Percentiles rank a stretch among this genome's conserved stretches.
These are phyloP conservation scores for Apotomis turbidana DNA, from an alignment of 2,888 invertebrate genomes.

Conservation along the genomic window DNA sequence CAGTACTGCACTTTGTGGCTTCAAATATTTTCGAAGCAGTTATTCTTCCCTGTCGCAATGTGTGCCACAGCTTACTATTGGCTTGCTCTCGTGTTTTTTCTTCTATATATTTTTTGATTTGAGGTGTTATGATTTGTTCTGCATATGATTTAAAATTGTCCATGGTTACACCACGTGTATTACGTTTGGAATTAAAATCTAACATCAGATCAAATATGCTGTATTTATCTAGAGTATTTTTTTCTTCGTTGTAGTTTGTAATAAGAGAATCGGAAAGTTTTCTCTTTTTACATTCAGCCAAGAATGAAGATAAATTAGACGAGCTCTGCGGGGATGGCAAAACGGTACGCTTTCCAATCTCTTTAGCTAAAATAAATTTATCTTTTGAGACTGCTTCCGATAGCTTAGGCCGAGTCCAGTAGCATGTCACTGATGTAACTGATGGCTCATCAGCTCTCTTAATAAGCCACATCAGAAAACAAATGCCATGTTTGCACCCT, in stretches of 20 bases:
- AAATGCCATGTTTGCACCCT: not conserved
- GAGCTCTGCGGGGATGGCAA: not conserved
- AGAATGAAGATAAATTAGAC: not conserved
- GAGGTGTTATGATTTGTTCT: not conserved
- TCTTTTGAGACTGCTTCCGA: not conserved
- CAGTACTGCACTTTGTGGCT: not conserved
- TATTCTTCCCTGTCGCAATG: not conserved
- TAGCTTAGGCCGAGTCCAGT: too few species aligned
- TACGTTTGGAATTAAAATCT: not conserved
- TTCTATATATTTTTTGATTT: not conserved
- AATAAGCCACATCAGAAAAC: too few species aligned
- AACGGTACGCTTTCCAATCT: not conserved
- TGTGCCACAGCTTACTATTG: constrained; percentile 1
- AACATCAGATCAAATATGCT: constrained; percentile 3
- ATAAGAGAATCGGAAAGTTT: not conserved
- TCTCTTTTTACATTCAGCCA: not conserved
- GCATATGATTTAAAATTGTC: not conserved
- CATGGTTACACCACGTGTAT: not conserved
- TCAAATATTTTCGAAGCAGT: constrained; percentile 2
- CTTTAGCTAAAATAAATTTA: not conserved
- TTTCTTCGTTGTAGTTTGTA: not conserved
- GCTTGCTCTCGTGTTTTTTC: constrained; percentile 1
- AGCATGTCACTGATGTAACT: too few species aligned
- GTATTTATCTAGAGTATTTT: not conserved
- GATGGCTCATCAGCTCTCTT: too few species aligned